These are phyloP conservation scores for Percopsis transmontana DNA, from an alignment of 2,113 vertebrate genomes.

Conservation along the genomic window DNA sequence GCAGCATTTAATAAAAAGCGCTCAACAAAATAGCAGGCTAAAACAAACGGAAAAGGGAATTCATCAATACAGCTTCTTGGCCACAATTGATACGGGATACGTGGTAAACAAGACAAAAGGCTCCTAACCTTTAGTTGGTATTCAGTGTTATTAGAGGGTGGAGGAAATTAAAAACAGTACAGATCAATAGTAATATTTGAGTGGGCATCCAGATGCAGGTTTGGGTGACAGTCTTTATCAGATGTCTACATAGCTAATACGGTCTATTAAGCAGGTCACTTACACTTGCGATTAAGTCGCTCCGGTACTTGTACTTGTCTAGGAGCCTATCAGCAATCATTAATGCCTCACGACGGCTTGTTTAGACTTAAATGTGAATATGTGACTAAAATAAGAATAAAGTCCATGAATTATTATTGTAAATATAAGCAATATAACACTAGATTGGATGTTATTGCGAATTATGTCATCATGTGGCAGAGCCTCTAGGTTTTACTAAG, in stretches of 20 bases:
- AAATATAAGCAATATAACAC: too few species aligned
- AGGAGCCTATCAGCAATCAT: constrained; percentile 56
- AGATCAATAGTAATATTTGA: constrained; percentile 75
- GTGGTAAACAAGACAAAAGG: constrained; percentile 54
- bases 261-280: constrained; percentile 64
- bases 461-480: too few species aligned
- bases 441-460: too few species aligned
- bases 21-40: constrained; percentile 43
- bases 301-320: constrained; percentile 42
- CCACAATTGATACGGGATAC: constrained; percentile 45
- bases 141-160: constrained; percentile 61
- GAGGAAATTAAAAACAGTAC: constrained; percentile 63
- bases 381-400: background rate
- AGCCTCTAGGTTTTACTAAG: too few species aligned
- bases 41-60: constrained; percentile 57
- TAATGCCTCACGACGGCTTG: constrained; percentile 43
- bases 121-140: constrained; percentile 50
- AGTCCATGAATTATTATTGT: too few species aligned
- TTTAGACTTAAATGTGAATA: constrained; percentile 36
- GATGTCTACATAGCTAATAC: constrained; percentile 40
- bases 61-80: constrained; percentile 57
- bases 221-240: constrained; percentile 63
- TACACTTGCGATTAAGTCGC: constrained; percentile 60
- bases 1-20: constrained; percentile 47
- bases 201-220: constrained; percentile 47